Conservation (phyloP, 2,113 vertebrate genomes). For the Eudyptes chrysolophus region DNA sequence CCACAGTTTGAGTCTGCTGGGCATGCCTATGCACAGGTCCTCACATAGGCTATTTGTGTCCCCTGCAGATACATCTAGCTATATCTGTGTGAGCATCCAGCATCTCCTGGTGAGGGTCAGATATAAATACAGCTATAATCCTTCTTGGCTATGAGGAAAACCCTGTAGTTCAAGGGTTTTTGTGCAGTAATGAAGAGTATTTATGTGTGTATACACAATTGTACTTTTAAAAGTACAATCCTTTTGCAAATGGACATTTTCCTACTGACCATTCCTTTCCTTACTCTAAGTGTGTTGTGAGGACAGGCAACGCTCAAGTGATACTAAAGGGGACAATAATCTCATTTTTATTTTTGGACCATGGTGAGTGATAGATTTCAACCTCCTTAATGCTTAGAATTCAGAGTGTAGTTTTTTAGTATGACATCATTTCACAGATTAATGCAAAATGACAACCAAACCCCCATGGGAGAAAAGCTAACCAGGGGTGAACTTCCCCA, state of each 20-base stretch:
- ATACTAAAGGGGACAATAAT: not conserved
- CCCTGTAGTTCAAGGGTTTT: not conserved
- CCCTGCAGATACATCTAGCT: not conserved
- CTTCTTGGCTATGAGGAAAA: not conserved
- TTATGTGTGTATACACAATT: not conserved
- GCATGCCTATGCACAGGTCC: not conserved
- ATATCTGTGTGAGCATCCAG: not conserved
- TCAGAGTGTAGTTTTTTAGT: not conserved
- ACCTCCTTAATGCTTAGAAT: not conserved
- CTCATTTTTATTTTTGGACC: not conserved
- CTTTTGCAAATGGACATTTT: not conserved
- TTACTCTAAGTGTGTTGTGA: not conserved
- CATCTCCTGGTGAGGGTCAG: not conserved
- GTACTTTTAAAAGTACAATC: not conserved
- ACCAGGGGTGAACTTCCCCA: not conserved
- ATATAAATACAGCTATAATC: not conserved
- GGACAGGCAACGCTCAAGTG: not conserved
- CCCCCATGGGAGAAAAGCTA: not conserved
- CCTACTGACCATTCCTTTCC: not conserved
- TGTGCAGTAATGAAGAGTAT: not conserved
- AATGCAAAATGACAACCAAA: not conserved
- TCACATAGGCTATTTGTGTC: not conserved
- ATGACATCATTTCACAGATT: not conserved
- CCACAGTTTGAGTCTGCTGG: not conserved
- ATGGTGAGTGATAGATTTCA: not conserved